Evolutionary conservation across 1,140 invertebrate genomes (phyloP).

Genomic region (Drosophila pachea): DNA sequence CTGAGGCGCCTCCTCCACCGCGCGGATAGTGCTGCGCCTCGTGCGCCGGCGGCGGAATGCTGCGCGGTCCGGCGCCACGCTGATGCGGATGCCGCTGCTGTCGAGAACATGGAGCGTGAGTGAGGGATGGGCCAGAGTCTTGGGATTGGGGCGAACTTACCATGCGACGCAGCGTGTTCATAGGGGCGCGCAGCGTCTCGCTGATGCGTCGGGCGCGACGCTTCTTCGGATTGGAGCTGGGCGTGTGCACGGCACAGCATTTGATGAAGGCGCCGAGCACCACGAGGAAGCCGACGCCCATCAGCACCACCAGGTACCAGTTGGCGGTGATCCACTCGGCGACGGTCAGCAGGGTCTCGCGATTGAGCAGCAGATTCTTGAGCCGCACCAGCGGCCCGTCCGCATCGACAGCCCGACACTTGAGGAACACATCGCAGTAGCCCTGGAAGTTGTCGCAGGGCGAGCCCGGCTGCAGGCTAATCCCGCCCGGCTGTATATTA

Average conservation of each 20-base stretch:
- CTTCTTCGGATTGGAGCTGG: constrained; percentile 97
- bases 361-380: constrained; percentile 97
- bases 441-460: constrained; percentile 99
- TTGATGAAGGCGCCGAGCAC: constrained; percentile 99
- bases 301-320: constrained; percentile 98
- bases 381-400: constrained; percentile 97
- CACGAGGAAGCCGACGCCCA: constrained; percentile 93
- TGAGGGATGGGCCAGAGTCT: too few relatives aligned
- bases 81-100: constrained; percentile 80
- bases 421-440: constrained; percentile 99
- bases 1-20: constrained; percentile 9
- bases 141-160: constrained; percentile 28
- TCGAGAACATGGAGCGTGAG: constrained; percentile 5
- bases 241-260: constrained; percentile 99
- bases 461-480: constrained; percentile 94
- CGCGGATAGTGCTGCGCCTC: constrained; percentile 66
- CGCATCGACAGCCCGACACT: constrained; percentile 97
- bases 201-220: constrained; percentile 90
- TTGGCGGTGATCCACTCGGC: constrained; percentile 95
- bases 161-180: constrained; percentile 91
- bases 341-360: constrained; percentile 90
- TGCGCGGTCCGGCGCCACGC: constrained; percentile 80
- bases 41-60: constrained; percentile 79
- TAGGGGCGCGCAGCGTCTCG: constrained; percentile 92
- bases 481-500: constrained; percentile 89